phyloP scores from a whole-genome alignment of 2,888 invertebrate genomes.

The Phlogophora meticulosa region DNA sequence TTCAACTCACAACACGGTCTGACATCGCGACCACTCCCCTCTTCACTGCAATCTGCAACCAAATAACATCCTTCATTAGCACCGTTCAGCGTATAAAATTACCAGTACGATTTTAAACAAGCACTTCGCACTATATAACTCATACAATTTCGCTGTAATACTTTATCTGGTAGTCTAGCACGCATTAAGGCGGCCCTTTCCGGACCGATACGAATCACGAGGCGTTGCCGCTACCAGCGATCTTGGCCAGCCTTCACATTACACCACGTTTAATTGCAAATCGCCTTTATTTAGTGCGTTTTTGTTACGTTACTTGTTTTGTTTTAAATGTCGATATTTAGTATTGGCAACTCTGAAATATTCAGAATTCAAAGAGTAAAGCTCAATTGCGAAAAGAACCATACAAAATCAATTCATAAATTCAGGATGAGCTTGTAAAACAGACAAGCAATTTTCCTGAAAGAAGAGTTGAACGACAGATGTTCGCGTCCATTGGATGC shows the following conservation, averaged over 20 bases:
- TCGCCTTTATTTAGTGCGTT: conserved; percentile 79
- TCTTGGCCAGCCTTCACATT: conserved; percentile 81
- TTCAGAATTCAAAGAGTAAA: not conserved
- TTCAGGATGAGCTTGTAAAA: conserved; percentile 43
- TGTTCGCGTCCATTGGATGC: conserved; percentile 64
- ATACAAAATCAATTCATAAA: conserved; percentile 40
- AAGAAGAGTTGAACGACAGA: conserved; percentile 63
- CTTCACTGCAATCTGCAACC: conserved; percentile 63
- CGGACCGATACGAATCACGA: conserved; percentile 82
- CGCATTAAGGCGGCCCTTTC: conserved; percentile 81
- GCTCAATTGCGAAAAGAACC: not conserved
- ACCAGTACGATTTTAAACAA: conserved; percentile 79
- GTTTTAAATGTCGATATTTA: conserved; percentile 27
- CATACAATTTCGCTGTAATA: conserved; percentile 78
- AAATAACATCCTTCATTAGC: conserved; percentile 66
- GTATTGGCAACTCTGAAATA: not conserved
- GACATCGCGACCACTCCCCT: conserved; percentile 62
- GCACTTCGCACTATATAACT: conserved; percentile 81
- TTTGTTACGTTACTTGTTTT: conserved; percentile 60
- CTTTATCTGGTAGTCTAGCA: conserved; percentile 80
- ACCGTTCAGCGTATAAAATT: conserved; percentile 69
- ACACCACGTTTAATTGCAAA: conserved; percentile 82
- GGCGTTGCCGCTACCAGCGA: conserved; percentile 82
- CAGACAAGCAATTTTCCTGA: conserved; percentile 43
- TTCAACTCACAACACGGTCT: conserved; percentile 51